Base-by-base conservation (phyloP, 2,797 vertebrate species). In the Phoxinus dragarum region DNA sequence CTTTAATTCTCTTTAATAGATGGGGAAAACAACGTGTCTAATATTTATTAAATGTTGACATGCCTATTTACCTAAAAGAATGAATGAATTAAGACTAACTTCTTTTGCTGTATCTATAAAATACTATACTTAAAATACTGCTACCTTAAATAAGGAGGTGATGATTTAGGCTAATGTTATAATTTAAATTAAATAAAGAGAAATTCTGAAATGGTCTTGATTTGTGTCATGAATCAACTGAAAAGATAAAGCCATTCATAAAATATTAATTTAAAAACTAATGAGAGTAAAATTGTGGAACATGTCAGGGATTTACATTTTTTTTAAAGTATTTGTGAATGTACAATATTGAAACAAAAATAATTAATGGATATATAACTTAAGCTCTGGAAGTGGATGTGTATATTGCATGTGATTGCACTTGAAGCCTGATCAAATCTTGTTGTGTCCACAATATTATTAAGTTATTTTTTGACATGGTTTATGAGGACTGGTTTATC, bases 301-400 rank as follows among this genome's bases (percentile, higher is more conserved):
- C 44, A 74, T 74, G 27, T 34, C 72, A 73, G 27, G 27, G 74
- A 76, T 76, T 76, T 76, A 75, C 10, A 36, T 10, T 27, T 27
- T 27, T 27, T 27, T 27, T 27, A 27, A 40, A 36, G 5, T 40
- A 21, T 76, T 38, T 52, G 14, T 72, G 47, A 12, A 74, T 52
- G 17, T 74, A 21, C 17, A 49, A 19, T 8, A 68, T 40, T 47
- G 44, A 72, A 72, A 27, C 12, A 76, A 56, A 42, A 74, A 74
- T 54, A 10, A 76, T 56, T 23, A 80, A 68, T 21, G 1, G 6
- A 80, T 11, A 64, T 27, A 23, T 34, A 68, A 68, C 6, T 36
- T 68, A 12, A n/a, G 31, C 1, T 80, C 42, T 17, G 27, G 19
- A 52, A 34, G 36, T 68, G 61, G 67, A 12, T 4, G 4, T 5